Evolutionary conservation across 2,113 vertebrate species (phyloP).

Genomic region (Geothlypis trichas): DNA sequence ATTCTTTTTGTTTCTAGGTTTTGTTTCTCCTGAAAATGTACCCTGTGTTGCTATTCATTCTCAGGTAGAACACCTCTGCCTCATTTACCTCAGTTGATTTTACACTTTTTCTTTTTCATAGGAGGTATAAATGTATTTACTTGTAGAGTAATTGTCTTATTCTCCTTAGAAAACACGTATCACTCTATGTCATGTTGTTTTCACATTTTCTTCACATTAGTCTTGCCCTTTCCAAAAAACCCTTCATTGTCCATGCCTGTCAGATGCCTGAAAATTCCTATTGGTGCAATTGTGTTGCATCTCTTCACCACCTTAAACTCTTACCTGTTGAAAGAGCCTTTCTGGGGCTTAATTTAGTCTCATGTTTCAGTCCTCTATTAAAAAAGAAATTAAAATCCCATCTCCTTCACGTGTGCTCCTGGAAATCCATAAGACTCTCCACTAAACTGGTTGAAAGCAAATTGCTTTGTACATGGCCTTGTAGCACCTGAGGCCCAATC

Average conservation of each 20-base stretch:
- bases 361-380: not conserved
- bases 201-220: not conserved
- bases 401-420: not conserved
- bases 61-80: not conserved
- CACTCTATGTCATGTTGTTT: not conserved
- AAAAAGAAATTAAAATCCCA: not conserved
- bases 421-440: not conserved
- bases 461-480: fast-evolving
- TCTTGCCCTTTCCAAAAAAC: not conserved
- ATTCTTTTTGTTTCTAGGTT: not conserved
- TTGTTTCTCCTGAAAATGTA: not conserved
- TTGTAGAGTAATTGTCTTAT: not conserved
- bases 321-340: not conserved
- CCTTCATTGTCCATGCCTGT: not conserved
- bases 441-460: not conserved
- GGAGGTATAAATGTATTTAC: not conserved
- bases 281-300: not conserved
- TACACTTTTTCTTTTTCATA: not conserved
- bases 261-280: not conserved
- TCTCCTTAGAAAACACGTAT: not conserved
- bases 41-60: not conserved
- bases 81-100: not conserved
- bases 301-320: not conserved
- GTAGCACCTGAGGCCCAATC: not conserved
- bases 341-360: not conserved